Evolutionary conservation across 2,888 invertebrate genomes (phyloP).

Genomic region (Drosophila suboccidentalis): DNA sequence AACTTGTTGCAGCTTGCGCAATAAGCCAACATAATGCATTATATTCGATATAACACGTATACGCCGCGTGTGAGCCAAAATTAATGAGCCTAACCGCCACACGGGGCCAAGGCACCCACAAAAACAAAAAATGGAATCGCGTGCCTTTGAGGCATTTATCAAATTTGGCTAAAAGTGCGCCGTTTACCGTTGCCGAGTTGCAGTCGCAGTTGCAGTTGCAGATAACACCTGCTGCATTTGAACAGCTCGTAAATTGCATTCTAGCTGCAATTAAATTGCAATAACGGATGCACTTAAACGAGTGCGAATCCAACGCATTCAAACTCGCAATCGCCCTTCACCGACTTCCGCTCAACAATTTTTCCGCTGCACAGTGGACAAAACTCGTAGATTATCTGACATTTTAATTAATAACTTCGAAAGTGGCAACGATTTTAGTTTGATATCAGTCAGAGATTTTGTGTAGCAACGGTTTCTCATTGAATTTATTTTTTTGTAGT

Average conservation of each 20-base stretch:
- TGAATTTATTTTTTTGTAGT: no score
- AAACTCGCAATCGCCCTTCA: slow-evolving; percentile 33
- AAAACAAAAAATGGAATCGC: slow-evolving; percentile 37
- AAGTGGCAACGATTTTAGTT: no score
- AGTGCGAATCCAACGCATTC: slow-evolving; percentile 33
- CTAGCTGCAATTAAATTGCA: slow-evolving; percentile 76
- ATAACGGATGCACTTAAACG: slow-evolving; percentile 79
- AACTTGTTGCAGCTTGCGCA: slow-evolving; percentile 71
- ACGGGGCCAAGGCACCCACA: neutral
- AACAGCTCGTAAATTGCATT: slow-evolving; percentile 63
- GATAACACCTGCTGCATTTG: slow-evolving; percentile 66
- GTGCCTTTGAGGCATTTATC: slow-evolving; percentile 68
- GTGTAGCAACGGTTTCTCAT: no score
- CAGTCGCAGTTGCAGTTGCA: slow-evolving; percentile 35
- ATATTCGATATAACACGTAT: slow-evolving; percentile 57
- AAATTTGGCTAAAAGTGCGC: slow-evolving; percentile 66
- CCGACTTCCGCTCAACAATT: slow-evolving; percentile 54
- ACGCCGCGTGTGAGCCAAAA: slow-evolving; percentile 51
- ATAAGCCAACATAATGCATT: slow-evolving; percentile 62
- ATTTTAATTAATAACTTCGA: no score
- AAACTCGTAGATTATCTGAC: neutral
- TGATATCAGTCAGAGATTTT: no score
- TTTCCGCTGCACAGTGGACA: slow-evolving; percentile 22
- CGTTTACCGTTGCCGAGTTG: slow-evolving; percentile 37
- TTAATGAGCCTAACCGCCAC: slow-evolving; percentile 52